Base-by-base conservation (phyloP, 2,888 invertebrate genomes). In the Eupithecia exiguata region DNA sequence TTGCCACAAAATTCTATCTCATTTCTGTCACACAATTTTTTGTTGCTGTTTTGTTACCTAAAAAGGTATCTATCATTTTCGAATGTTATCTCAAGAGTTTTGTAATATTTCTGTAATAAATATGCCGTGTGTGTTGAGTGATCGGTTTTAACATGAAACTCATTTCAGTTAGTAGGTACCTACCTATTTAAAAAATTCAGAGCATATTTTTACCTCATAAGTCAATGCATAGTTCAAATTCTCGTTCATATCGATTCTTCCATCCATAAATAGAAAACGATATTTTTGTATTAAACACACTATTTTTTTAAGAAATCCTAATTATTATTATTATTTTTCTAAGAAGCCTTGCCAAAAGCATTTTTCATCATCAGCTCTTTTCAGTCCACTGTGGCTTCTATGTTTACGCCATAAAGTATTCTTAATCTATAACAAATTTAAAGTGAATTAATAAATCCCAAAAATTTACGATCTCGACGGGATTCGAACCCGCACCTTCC, bases 181-280 rank as follows among this genome's bases (percentile, higher is more conserved):
- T n/a, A n/a, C n/a, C n/a, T n/a, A n/a, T n/a, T n/a, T n/a, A n/a
- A n/a, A n/a, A n/a, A n/a, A n/a, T n/a, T n/a, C n/a, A n/a, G n/a
- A n/a, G n/a, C n/a, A n/a, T 49, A 49, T n/a, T 49, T 49, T 3
- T 7, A 16, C 21, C n/a, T n/a, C 21, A 7, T 53, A 21, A 21
- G n/a, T 53, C n/a, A 21, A 53, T 2, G 21, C 18, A 65, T 38
- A 65, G 0, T 40, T 21, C n/a, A 5, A 2, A 43, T 21, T 14
- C 14, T 7, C 12, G 66, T 25, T 66, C 66, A 43, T 66, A 65
- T 66, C 66, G 2, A 43, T 14, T 66, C 40, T 21, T 66, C 66
- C 66, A 40, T 66, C 66, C 66, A 66, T n/a, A 12, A 35, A 63
- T n/a, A n/a, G n/a, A 53, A 21, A 21, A 21, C 14, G 9, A 62